These are phyloP conservation scores for Cryptoprocta ferox DNA, from an alignment of 2,797 vertebrate genomes.

Conservation along the genomic window DNA sequence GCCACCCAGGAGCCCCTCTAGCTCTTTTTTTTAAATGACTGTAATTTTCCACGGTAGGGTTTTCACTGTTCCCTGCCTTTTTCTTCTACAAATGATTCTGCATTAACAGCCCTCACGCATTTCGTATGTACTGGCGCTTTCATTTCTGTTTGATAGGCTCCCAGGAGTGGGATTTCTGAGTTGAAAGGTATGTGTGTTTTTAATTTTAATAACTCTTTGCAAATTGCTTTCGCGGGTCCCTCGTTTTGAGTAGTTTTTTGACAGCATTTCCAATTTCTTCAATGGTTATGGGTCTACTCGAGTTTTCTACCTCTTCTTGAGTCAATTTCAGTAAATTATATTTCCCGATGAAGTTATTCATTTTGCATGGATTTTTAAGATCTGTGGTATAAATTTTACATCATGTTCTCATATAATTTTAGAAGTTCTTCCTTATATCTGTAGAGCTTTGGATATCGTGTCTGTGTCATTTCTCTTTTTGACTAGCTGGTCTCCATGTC, in stretches of 20 bases:
- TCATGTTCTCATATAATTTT: not conserved
- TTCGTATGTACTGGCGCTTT: not conserved
- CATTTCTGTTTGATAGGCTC: not conserved
- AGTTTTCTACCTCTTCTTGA: conserved; percentile 69
- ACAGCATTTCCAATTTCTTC: conserved; percentile 53
- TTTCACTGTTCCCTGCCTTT: not conserved
- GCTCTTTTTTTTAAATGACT: not conserved
- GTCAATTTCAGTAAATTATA: conserved; percentile 68
- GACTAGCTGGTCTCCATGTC: not conserved
- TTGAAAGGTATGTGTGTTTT: conserved; percentile 54
- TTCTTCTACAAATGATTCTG: not conserved
- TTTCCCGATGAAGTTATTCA: conserved; percentile 70
- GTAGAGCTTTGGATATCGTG: not conserved
- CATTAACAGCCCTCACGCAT: not conserved
- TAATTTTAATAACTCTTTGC: conserved; percentile 69
- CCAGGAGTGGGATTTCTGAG: conserved; percentile 24
- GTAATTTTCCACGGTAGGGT: not conserved
- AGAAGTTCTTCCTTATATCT: not conserved
- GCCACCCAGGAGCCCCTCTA: too few relatives aligned
- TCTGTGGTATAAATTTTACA: conserved; percentile 53
- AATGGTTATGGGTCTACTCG: not conserved
- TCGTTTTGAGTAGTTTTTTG: not conserved
- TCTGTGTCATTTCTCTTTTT: not conserved
- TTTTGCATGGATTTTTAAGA: conserved; percentile 66
- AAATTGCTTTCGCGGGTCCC: not conserved